Percentiles rank a stretch among this genome's conserved stretches.
Evolutionary conservation across 2,797 vertebrate species (phyloP).

Genomic region (Pseudochirops cupreus): DNA sequence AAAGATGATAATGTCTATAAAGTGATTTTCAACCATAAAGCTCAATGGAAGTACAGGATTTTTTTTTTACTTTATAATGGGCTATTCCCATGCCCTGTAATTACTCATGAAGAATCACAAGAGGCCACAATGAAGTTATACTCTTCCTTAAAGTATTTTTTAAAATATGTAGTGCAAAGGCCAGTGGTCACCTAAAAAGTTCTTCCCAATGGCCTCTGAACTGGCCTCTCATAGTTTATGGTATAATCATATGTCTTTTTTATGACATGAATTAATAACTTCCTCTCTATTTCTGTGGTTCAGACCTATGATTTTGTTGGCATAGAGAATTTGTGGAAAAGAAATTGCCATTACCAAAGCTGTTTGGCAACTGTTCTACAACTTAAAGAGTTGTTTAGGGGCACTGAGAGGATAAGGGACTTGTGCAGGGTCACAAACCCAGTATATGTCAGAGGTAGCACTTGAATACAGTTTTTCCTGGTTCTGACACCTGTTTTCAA

Average conservation of each 20-base stretch:
- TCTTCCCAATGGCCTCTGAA: not conserved
- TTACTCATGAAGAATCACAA: not conserved
- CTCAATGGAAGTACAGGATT: too few relatives aligned
- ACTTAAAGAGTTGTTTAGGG: not conserved
- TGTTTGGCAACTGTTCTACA: not conserved
- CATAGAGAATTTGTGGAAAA: not conserved
- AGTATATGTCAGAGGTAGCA: not conserved
- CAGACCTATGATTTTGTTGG: not conserved
- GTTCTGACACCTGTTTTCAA: not conserved
- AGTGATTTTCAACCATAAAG: not conserved
- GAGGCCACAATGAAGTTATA: constrained; percentile 3
- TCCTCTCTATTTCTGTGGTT: not conserved
- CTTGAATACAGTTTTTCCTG: not conserved
- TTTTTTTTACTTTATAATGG: too few relatives aligned
- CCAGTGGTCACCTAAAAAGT: not conserved
- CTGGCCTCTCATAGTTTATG: constrained; percentile 1
- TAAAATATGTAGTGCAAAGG: not conserved
- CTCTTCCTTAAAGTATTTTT: not conserved
- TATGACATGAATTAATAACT: not conserved
- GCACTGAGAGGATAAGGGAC: not conserved
- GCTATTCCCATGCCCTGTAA: not conserved
- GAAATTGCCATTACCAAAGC: not conserved
- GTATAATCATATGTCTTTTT: not conserved
- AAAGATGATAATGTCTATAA: not conserved
- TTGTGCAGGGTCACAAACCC: not conserved